phyloP scores from a whole-genome alignment of 2,113 vertebrate species.

The Genyomyrus donnyi region DNA sequence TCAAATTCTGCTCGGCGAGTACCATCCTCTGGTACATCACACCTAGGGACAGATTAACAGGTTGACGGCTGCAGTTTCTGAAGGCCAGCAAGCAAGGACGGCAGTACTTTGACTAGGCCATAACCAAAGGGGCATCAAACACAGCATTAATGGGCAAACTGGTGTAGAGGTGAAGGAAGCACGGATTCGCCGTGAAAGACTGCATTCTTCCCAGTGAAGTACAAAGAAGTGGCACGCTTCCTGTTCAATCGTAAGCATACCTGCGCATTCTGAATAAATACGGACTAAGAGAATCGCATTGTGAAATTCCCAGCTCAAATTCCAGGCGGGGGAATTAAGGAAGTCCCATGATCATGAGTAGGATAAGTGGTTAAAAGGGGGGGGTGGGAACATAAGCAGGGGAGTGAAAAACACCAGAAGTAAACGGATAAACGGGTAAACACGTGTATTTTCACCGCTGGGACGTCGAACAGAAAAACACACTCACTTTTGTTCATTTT shows the following conservation, averaged over 20 bases:
- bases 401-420: neutral
- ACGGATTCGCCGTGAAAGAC: neutral
- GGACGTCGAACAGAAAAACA: conserved; percentile 3
- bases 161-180: neutral
- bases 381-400: neutral
- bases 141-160: neutral
- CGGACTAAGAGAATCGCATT: neutral
- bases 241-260: neutral
- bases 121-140: neutral
- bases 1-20: conserved; percentile 69
- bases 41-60: conserved; percentile 44
- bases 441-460: neutral
- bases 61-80: no score
- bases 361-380: neutral
- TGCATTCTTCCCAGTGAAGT: neutral
- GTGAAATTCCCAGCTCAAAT: neutral
- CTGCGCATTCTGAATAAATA: neutral
- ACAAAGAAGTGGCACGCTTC: neutral
- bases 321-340: neutral
- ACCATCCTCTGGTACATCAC: conserved; percentile 66
- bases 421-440: neutral
- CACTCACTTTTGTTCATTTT: neutral
- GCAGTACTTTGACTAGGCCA: neutral
- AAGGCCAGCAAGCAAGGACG: neutral
- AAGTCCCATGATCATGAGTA: neutral